These are phyloP conservation scores for Scrobipalpa costella DNA, from an alignment of 2,888 invertebrate genomes.

Conservation along the genomic window DNA sequence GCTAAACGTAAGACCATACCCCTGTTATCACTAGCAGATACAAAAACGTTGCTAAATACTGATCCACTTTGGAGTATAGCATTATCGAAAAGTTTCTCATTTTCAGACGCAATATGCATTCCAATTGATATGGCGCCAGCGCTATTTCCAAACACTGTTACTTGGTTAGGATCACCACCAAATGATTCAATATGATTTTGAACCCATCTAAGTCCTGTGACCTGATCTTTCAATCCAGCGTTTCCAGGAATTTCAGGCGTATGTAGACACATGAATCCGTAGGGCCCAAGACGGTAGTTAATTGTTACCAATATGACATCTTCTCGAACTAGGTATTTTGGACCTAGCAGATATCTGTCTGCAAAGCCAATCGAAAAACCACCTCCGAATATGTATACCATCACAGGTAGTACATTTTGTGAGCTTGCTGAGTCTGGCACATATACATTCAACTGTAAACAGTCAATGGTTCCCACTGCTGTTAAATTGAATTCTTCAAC, in stretches of 20 bases:
- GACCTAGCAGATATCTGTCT: constrained; percentile 34
- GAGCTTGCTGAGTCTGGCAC: constrained; percentile 33
- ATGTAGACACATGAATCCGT: constrained; percentile 40
- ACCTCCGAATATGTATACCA: constrained; percentile 40
- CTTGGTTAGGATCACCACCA: constrained; percentile 34
- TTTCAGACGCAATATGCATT: constrained; percentile 47
- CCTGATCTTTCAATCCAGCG: constrained; percentile 38
- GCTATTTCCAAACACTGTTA: constrained; percentile 37
- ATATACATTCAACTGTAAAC: constrained; percentile 44
- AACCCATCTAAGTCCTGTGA: constrained; percentile 36
- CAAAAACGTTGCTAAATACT: constrained; percentile 34
- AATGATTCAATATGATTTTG: constrained; percentile 36
- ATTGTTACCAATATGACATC: constrained; percentile 40
- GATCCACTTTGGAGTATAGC: constrained; percentile 57
- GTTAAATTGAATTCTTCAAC: constrained; percentile 37
- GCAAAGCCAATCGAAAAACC: constrained; percentile 31
- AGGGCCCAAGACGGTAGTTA: constrained; percentile 39
- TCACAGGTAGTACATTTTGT: constrained; percentile 33
- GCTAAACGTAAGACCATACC: constrained; percentile 36
- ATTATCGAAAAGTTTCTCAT: constrained; percentile 52
- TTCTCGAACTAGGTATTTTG: constrained; percentile 38
- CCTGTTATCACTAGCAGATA: constrained; percentile 30
- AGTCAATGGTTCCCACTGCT: constrained; percentile 41
- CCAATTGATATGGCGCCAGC: constrained; percentile 34
- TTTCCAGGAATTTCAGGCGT: constrained; percentile 38